Evolutionary conservation across 35 echinoderm and acorn worm species (phyloP).

Genomic region (Anneissia japonica): DNA sequence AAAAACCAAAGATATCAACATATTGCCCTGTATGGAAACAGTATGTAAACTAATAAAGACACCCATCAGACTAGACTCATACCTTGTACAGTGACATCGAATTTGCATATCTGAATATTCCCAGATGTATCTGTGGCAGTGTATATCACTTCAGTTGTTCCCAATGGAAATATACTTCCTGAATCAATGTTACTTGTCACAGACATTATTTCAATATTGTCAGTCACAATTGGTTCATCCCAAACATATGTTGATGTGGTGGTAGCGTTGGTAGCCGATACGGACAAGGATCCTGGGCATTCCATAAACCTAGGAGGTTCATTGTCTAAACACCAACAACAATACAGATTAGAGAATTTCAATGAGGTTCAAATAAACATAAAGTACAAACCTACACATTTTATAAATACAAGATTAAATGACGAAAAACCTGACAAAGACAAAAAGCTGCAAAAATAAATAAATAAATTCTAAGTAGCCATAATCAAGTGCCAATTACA

Average conservation of each 20-base stretch:
- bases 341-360: too few species aligned
- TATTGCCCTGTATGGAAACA: too few species aligned
- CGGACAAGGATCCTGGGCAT: background rate
- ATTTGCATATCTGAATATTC: constrained; percentile 14
- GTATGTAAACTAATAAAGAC: too few species aligned
- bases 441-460: background rate
- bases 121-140: constrained; percentile 19
- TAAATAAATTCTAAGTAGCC: background rate
- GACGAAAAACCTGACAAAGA: background rate
- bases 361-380: too few species aligned
- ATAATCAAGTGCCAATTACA: too few species aligned
- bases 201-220: background rate
- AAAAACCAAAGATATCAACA: too few species aligned
- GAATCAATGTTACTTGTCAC: background rate
- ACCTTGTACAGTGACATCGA: constrained; percentile 14
- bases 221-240: background rate
- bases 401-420: too few species aligned
- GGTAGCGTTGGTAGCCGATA: background rate
- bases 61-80: too few species aligned
- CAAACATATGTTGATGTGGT: background rate
- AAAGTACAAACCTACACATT: too few species aligned
- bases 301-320: background rate
- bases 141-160: constrained; percentile 30
- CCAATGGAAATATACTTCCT: constrained; percentile 21
- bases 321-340: too few species aligned